A percentile compares a stretch with the other conserved stretches of the same genome.
phyloP scores from a whole-genome alignment of 2,797 vertebrate species.

The Ctenochaetus hawaiiensis region DNA sequence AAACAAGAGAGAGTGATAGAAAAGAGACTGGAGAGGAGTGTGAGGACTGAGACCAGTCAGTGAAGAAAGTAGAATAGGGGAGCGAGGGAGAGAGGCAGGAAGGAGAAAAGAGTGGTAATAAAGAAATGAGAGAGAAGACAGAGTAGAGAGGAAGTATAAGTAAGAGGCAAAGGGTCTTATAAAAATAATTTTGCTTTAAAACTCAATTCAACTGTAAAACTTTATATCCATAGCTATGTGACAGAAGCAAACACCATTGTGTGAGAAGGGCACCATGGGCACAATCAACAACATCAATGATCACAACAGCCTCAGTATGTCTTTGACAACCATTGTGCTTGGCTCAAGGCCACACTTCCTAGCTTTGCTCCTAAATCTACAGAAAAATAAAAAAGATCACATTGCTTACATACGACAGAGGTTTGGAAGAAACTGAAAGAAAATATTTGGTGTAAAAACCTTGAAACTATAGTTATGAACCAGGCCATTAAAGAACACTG shows the following conservation, averaged over 20 bases:
- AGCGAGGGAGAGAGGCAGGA: not conserved
- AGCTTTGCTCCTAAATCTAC: no score
- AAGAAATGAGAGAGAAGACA: not conserved
- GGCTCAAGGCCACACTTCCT: slow-evolving; percentile 27
- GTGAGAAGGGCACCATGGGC: not conserved
- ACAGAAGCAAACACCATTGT: not conserved
- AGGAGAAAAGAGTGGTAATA: not conserved
- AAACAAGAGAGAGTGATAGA: slow-evolving; percentile 21
- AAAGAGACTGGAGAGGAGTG: slow-evolving; percentile 10
- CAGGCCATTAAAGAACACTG: not conserved
- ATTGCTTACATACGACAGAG: slow-evolving; percentile 10
- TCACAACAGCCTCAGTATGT: not conserved
- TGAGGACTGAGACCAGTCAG: slow-evolving; percentile 25
- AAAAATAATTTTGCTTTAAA: not conserved
- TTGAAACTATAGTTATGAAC: slow-evolving; percentile 4
- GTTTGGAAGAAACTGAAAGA: slow-evolving; percentile 19
- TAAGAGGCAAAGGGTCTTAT: slow-evolving; percentile 12
- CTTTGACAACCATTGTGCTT: not conserved
- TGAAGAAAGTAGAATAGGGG: slow-evolving; percentile 13
- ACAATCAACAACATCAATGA: slow-evolving; percentile 15
- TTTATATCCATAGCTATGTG: not conserved
- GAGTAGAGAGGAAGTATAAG: not conserved
- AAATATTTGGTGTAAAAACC: slow-evolving; percentile 7
- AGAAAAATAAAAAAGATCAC: no score
- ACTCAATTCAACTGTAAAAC: not conserved